Conservation (phyloP, 2,113 vertebrate genomes). For the Urocolius indicus region DNA sequence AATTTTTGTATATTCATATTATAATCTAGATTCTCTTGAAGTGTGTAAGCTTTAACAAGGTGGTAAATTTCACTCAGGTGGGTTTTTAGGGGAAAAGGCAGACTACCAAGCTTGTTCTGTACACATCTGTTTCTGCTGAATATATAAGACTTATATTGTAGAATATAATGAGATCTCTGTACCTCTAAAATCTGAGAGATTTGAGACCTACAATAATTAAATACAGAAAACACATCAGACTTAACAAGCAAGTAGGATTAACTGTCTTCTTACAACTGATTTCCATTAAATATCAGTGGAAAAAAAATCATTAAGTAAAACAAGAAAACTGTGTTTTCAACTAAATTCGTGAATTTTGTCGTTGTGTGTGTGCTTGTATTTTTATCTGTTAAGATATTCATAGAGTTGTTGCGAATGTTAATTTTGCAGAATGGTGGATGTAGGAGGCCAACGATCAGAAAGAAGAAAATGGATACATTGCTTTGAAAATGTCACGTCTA, state of each 20-base stretch:
- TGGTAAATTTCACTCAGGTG: background rate
- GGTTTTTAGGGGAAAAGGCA: accelerated
- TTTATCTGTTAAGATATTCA: background rate
- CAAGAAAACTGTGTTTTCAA: background rate
- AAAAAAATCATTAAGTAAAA: background rate
- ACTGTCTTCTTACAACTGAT: background rate
- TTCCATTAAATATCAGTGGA: background rate
- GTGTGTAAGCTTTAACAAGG: background rate
- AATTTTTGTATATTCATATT: accelerated
- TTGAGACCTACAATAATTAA: background rate
- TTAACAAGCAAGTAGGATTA: background rate
- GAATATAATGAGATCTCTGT: background rate
- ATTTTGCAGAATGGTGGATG: conserved; percentile 93
- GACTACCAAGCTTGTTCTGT: background rate
- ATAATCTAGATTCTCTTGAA: background rate
- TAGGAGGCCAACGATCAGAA: conserved; percentile 95
- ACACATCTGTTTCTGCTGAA: background rate
- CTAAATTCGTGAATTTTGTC: background rate
- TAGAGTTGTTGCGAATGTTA: conserved; percentile 57
- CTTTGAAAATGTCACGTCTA: conserved; percentile 97
- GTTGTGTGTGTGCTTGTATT: background rate
- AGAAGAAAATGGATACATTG: conserved; percentile 99
- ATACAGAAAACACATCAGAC: background rate
- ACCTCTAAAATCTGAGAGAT: background rate
- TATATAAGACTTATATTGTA: background rate